phyloP scores from a whole-genome alignment of 2,113 vertebrate genomes.

The Xyliphius kryptos region DNA sequence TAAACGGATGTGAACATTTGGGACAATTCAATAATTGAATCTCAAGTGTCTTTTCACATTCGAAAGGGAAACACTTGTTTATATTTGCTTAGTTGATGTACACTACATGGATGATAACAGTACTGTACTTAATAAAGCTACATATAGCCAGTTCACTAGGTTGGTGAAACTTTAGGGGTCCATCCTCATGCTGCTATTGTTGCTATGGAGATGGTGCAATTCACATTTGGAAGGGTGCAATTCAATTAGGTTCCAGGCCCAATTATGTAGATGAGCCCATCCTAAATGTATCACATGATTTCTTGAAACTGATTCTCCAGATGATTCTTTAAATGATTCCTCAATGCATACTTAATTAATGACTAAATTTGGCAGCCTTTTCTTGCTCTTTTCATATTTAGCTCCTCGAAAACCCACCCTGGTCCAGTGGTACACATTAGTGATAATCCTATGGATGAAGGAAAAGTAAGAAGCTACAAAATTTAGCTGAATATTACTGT shows the following conservation, averaged over 20 bases:
- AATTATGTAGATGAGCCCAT: background rate
- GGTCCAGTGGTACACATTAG: slow-evolving; percentile 88
- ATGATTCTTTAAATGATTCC: too few species aligned
- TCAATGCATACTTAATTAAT: too few species aligned
- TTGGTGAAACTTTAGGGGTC: slow-evolving; percentile 26
- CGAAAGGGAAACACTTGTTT: too few species aligned
- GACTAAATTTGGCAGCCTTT: too few species aligned
- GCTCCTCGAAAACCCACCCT: slow-evolving; percentile 95
- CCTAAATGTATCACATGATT: slow-evolving; percentile 3
- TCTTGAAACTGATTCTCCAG: too few species aligned
- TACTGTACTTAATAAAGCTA: background rate
- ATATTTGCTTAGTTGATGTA: too few species aligned
- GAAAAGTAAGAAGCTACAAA: slow-evolving; percentile 96
- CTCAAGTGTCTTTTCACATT: too few species aligned
- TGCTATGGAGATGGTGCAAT: slow-evolving; percentile 55
- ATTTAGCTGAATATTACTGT: too few species aligned
- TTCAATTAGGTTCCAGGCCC: slow-evolving; percentile 29
- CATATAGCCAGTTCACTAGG: background rate
- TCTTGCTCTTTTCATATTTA: too few species aligned
- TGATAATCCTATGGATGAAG: slow-evolving; percentile 71
- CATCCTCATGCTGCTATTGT: slow-evolving; percentile 52
- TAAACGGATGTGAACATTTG: too few species aligned
- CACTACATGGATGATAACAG: too few species aligned
- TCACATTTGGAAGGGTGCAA: slow-evolving; percentile 37
- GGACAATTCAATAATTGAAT: too few species aligned